phyloP scores from a whole-genome alignment of 2,888 invertebrate genomes.

The Slavum lentiscoides region DNA sequence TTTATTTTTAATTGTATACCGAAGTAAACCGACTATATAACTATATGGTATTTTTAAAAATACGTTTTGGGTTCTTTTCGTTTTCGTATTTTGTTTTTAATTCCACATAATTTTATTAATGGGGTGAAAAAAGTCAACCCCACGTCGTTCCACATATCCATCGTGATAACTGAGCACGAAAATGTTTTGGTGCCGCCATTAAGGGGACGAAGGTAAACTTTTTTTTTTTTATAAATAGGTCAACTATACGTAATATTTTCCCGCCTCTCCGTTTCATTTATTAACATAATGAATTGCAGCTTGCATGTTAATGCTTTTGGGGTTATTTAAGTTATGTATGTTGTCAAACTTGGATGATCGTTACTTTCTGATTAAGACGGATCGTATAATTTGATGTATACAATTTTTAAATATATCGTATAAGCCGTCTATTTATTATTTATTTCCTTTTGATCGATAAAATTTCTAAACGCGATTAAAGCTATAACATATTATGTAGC shows the following conservation, averaged over 20 bases:
- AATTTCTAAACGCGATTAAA: not conserved
- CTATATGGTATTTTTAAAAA: not conserved
- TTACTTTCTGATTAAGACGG: constrained; percentile 30
- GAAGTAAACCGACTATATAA: not conserved
- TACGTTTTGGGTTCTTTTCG: not conserved
- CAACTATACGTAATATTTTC: not conserved
- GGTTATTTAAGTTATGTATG: constrained; percentile 2
- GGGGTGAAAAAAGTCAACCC: constrained; percentile 28
- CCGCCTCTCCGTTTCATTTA: constrained; percentile 24
- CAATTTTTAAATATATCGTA: not conserved
- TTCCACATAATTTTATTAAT: not conserved
- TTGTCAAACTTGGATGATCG: constrained; percentile 21
- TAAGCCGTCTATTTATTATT: not conserved
- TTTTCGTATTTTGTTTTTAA: constrained; percentile 38
- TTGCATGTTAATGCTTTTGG: constrained; percentile 22
- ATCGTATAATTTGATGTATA: not conserved
- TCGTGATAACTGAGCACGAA: constrained; percentile 44
- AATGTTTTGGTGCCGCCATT: constrained; percentile 32
- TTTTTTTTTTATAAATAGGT: constrained; percentile 26
- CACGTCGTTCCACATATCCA: constrained; percentile 34
- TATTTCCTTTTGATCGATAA: not conserved
- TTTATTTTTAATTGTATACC: not conserved
- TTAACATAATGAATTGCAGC: constrained; percentile 46
- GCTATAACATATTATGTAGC: too few relatives aligned
- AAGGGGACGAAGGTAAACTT: constrained; percentile 28